phyloP scores from a whole-genome alignment of 2,888 invertebrate species.

The Coremacera marginata region DNA sequence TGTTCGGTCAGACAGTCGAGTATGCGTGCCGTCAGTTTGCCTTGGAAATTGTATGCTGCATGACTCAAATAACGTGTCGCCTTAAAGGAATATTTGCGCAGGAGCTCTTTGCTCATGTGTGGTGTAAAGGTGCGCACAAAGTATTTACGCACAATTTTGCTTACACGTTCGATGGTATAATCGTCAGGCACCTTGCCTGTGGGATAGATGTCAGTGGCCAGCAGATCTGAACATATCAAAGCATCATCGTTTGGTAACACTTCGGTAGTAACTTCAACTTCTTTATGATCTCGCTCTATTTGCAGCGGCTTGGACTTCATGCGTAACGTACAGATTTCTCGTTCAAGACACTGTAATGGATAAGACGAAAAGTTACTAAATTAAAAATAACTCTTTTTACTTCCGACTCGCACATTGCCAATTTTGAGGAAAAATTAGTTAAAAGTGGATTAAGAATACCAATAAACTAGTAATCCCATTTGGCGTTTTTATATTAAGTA shows the following conservation, averaged over 20 bases:
- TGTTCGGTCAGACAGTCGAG: slow-evolving; percentile 62
- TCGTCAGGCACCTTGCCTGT: slow-evolving; percentile 61
- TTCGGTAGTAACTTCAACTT: slow-evolving; percentile 45
- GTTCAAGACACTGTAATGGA: slow-evolving; percentile 58
- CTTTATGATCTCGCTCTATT: slow-evolving; percentile 51
- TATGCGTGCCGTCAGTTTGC: slow-evolving; percentile 61
- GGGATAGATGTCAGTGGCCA: slow-evolving; percentile 57
- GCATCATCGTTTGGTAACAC: slow-evolving; percentile 52
- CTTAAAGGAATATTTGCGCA: slow-evolving; percentile 61
- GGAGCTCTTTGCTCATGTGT: slow-evolving; percentile 55
- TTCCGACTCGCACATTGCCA: no score
- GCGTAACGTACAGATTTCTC: slow-evolving; percentile 64
- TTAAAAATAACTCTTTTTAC: no score
- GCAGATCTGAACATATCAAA: slow-evolving; percentile 54
- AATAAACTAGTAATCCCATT: no score
- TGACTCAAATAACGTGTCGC: slow-evolving; percentile 63
- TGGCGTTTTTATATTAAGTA: no score
- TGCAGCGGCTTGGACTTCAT: slow-evolving; percentile 65
- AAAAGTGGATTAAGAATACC: no score
- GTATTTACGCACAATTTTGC: slow-evolving; percentile 62
- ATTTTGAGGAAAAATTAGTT: no score
- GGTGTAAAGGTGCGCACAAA: slow-evolving; percentile 57
- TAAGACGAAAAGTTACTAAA: neutral
- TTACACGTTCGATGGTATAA: slow-evolving; percentile 61
- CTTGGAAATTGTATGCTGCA: slow-evolving; percentile 64